phyloP scores from a whole-genome alignment of 2,797 vertebrate species.

The Malurus splendens region DNA sequence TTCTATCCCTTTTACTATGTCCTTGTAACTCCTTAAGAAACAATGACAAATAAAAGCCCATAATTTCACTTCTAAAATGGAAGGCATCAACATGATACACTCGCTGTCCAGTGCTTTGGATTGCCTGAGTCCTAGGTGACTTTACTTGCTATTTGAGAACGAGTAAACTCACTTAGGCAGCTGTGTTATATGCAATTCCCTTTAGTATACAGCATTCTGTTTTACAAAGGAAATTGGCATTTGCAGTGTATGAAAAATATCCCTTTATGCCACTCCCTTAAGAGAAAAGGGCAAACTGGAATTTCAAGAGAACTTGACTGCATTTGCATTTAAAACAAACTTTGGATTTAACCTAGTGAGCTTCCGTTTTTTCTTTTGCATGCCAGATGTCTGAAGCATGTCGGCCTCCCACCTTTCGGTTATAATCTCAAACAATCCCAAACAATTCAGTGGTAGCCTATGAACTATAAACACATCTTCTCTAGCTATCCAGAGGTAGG shows the following conservation, averaged over 20 bases:
- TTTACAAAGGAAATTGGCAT: background rate
- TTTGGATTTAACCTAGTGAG: background rate
- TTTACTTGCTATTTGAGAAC: background rate
- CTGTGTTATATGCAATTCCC: background rate
- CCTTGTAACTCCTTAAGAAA: background rate
- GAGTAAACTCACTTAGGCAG: background rate
- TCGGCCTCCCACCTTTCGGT: background rate
- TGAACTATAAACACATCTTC: background rate
- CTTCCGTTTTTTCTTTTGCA: background rate
- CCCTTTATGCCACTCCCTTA: background rate
- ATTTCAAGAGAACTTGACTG: background rate
- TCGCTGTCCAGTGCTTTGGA: background rate
- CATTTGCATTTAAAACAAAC: conserved; percentile 11
- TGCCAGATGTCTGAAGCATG: background rate
- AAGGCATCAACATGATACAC: background rate
- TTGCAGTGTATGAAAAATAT: background rate
- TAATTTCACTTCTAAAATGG: background rate
- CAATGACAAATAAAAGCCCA: background rate
- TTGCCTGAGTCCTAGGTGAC: background rate
- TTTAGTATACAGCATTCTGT: background rate
- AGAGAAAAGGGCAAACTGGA: background rate
- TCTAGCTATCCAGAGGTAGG: background rate
- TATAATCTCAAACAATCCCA: background rate
- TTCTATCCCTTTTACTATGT: background rate
- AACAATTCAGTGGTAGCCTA: background rate